Conservation (phyloP, 2,113 vertebrate genomes). For the Myiagra hebetior region DNA sequence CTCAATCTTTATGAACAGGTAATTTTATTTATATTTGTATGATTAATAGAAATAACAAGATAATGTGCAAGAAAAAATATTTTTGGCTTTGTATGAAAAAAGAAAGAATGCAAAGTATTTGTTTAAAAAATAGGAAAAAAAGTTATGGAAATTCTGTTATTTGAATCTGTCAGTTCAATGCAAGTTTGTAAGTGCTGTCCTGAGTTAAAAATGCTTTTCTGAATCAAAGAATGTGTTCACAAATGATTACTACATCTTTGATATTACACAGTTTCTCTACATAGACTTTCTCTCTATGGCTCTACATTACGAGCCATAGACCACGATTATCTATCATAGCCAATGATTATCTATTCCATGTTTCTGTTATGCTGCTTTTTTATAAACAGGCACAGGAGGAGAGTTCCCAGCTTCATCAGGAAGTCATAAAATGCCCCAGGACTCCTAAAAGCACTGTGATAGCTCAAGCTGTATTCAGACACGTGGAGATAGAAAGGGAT, state of each 20-base stretch:
- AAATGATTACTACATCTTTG: not conserved
- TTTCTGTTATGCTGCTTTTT: not conserved
- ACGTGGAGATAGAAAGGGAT: conserved; percentile 74
- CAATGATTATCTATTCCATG: not conserved
- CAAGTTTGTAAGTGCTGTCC: not conserved
- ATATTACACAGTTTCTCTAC: not conserved
- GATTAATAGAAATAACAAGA: not conserved
- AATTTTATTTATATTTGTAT: not conserved
- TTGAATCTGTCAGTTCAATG: not conserved
- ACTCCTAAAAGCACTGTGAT: conserved; percentile 59
- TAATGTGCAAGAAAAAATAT: not conserved
- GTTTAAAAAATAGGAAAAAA: not conserved
- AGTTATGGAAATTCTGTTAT: not conserved
- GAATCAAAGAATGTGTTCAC: not conserved
- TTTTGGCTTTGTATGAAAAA: not conserved
- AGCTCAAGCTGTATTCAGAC: conserved; percentile 72
- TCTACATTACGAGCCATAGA: not conserved
- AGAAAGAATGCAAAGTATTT: not conserved
- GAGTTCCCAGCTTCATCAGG: conserved; percentile 70
- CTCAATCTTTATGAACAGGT: conserved; percentile 74
- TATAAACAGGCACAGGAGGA: conserved; percentile 76
- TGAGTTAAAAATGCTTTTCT: not conserved
- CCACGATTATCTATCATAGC: not conserved
- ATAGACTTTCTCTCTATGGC: too few species aligned
- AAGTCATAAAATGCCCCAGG: conserved; percentile 71